Evolutionary conservation across 1,140 invertebrate species (phyloP).

Genomic region (Aphidius gifuensis): DNA sequence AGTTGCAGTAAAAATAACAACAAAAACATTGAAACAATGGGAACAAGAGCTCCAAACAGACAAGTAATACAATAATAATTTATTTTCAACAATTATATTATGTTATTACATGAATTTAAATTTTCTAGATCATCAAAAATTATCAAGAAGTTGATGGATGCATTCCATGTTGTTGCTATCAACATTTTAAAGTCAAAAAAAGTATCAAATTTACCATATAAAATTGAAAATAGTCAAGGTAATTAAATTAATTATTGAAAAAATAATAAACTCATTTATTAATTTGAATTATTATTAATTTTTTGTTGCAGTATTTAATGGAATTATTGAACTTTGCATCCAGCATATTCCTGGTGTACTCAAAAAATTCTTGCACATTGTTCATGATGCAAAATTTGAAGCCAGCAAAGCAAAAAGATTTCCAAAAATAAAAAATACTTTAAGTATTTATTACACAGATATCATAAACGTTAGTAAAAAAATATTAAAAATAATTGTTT

Average conservation of each 20-base stretch:
- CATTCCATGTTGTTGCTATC: slow-evolving; percentile 72
- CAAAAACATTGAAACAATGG: slow-evolving; percentile 62
- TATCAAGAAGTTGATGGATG: slow-evolving; percentile 65
- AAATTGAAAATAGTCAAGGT: slow-evolving; percentile 66
- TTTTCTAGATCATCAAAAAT: slow-evolving; percentile 40
- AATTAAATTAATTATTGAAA: slow-evolving; percentile 26
- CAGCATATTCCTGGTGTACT: slow-evolving; percentile 76
- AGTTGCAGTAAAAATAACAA: slow-evolving; percentile 47
- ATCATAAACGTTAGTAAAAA: slow-evolving; percentile 46
- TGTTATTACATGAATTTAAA: no score
- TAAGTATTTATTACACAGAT: slow-evolving; percentile 73
- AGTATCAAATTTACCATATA: slow-evolving; percentile 55
- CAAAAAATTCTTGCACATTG: slow-evolving; percentile 66
- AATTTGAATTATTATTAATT: slow-evolving; percentile 23
- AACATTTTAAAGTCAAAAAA: slow-evolving; percentile 61
- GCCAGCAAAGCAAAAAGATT: slow-evolving; percentile 72
- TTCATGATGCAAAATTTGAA: slow-evolving; percentile 49
- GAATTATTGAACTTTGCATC: slow-evolving; percentile 82
- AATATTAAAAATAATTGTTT: background rate
- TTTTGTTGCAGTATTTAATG: slow-evolving; percentile 72
- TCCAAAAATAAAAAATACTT: slow-evolving; percentile 66
- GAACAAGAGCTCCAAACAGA: slow-evolving; percentile 69
- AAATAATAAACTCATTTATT: slow-evolving; percentile 25
- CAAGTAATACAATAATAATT: slow-evolving; percentile 35
- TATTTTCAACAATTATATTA: no score